These are phyloP conservation scores for Myotis pilosus DNA, from an alignment of 2,797 vertebrate species.

Conservation along the genomic window DNA sequence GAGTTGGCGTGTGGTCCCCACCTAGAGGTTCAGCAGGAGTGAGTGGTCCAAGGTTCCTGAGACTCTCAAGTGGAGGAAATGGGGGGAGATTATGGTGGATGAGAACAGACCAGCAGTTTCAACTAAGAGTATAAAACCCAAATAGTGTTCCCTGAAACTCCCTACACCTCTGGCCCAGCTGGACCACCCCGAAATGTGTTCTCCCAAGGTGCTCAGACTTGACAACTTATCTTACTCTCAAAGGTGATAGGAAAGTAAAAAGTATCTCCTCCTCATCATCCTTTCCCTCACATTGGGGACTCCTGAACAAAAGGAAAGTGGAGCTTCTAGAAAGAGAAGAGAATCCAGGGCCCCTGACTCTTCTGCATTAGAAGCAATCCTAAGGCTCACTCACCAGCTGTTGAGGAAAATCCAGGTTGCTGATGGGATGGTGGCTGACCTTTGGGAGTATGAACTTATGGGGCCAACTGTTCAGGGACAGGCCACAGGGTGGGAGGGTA, in stretches of 20 bases:
- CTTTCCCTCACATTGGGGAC: not conserved
- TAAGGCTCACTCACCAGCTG: not conserved
- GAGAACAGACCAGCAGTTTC: not conserved
- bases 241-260: not conserved
- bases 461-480: not conserved
- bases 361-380: not conserved
- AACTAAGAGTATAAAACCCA: not conserved
- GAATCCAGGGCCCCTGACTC: not conserved
- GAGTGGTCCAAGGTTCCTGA: not conserved
- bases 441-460: not conserved
- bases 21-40: not conserved
- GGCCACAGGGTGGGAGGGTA: rapidly evolving
- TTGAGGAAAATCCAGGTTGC: not conserved
- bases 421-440: not conserved
- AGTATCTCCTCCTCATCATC: too few relatives aligned
- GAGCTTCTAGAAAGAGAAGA: not conserved
- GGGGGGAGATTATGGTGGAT: not conserved
- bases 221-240: not conserved
- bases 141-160: not conserved
- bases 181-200: not conserved
- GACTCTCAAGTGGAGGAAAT: not conserved
- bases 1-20: not conserved
- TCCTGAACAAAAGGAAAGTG: not conserved
- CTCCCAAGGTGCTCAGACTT: not conserved
- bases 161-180: not conserved